These are phyloP conservation scores for Caenorhabditis brenneri DNA, from an alignment of 1,140 invertebrate genomes.

Conservation along the genomic window DNA sequence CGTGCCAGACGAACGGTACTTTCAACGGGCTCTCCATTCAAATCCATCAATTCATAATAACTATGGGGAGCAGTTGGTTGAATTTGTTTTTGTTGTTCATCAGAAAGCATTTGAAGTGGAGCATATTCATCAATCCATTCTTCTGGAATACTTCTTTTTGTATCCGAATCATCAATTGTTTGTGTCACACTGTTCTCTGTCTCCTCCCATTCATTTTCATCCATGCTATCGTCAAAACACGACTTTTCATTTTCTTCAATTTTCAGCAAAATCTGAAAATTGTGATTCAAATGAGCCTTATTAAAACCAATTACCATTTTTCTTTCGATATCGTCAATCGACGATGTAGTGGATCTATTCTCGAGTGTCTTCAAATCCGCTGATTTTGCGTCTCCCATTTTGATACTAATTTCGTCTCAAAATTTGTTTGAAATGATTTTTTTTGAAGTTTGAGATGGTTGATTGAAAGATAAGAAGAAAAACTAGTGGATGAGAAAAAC, in stretches of 20 bases:
- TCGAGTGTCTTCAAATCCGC: slow-evolving; percentile 15
- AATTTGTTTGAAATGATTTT: not conserved
- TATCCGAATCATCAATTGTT: not conserved
- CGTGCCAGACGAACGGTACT: slow-evolving; percentile 10
- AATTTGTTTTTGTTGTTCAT: not conserved
- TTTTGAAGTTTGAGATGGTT: too few relatives aligned
- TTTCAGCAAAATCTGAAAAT: slow-evolving; percentile 16
- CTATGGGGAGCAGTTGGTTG: slow-evolving; percentile 10
- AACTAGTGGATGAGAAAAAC: too few relatives aligned
- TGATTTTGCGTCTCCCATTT: slow-evolving; percentile 21
- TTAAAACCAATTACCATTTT: not conserved
- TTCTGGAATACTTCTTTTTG: not conserved
- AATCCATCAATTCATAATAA: slow-evolving; percentile 31
- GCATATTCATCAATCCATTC: slow-evolving; percentile 16
- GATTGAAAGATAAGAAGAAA: too few relatives aligned
- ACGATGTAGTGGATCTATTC: not conserved
- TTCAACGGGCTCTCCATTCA: not conserved
- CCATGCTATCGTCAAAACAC: not conserved
- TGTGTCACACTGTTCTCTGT: slow-evolving; percentile 22
- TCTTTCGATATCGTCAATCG: slow-evolving; percentile 27
- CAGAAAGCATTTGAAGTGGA: not conserved
- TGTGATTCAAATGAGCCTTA: not conserved
- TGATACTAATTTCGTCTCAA: not conserved
- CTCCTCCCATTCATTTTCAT: not conserved
- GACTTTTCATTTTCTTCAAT: slow-evolving; percentile 14